These are phyloP conservation scores for Notiomystis cincta DNA, from an alignment of 2,113 vertebrate genomes.

Conservation along the genomic window DNA sequence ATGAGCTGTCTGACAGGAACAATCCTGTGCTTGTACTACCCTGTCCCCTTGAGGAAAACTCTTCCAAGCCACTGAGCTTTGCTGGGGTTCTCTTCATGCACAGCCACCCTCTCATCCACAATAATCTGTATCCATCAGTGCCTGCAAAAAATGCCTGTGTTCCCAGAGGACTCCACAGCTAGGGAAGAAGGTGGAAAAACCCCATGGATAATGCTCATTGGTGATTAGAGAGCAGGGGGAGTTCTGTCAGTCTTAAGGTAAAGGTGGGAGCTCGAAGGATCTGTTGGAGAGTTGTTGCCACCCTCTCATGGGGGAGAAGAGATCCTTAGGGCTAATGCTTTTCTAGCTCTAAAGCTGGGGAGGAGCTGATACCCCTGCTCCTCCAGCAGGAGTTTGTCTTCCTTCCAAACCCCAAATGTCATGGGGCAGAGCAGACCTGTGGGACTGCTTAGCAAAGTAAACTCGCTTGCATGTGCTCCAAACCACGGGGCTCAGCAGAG, in stretches of 20 bases:
- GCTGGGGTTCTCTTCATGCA: background rate
- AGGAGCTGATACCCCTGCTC: background rate
- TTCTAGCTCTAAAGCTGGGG: background rate
- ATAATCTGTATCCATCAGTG: background rate
- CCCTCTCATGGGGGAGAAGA: background rate
- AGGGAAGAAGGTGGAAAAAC: background rate
- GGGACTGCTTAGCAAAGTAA: background rate
- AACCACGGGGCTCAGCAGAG: background rate
- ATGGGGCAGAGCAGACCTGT: background rate
- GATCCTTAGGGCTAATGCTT: background rate
- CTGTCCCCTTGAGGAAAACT: background rate
- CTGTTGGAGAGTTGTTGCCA: background rate
- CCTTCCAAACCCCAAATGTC: background rate
- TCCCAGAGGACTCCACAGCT: background rate
- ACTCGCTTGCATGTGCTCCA: background rate
- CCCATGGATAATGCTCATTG: background rate
- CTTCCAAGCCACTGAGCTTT: background rate
- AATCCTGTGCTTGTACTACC: background rate
- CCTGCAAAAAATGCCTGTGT: background rate
- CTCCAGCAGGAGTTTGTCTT: background rate
- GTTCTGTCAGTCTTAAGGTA: background rate
- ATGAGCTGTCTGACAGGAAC: background rate
- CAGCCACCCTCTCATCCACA: background rate
- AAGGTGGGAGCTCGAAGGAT: background rate
- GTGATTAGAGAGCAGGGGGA: background rate